Evolutionary conservation across 2,888 invertebrate species (phyloP), one percentile per base, ranked within the genome.

Genomic region (Trachelus stipa): DNA sequence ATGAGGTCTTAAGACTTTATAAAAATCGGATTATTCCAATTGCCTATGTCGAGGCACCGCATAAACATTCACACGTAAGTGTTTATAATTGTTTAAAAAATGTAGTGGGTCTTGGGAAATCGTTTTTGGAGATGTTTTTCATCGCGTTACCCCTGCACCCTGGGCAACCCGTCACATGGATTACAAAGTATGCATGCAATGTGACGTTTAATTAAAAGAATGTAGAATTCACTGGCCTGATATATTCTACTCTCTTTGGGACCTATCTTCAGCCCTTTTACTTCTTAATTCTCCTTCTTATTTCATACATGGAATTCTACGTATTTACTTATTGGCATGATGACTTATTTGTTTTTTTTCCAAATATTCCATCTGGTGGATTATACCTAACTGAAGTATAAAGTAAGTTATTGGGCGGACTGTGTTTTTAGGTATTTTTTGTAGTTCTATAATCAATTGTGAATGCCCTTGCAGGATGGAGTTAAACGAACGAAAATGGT

Each of bases 21-120:
- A 96, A 95, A 89, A 97, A 97, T 91, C 94, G 96, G 85, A 96
- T 96, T 82, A 96, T 97, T 89, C 97, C 97, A 23, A 96, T 97
- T 83, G 96, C 96, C 12, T 97, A 97, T 92, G 97, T 97, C 56
- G 97, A 98, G 92, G 96, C 96, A 56, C 95, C 95, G 82, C 94
- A 94, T 75, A 95, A 94, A 91, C 94, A 93, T 85, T 94, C 95
- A 86, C 94, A 95, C 92, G 96, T 96, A 92, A 92, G 91, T 89
- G 4, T 15, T 40, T 40, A 40, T 1, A 1, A 15, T 40, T 40
- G 6, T 23, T 23, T 2, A 4, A 23, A 56, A 56, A 56, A 6
- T 56, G 1, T 9, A 9, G 9, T 56, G 2, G 56, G 1, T 56
- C 0, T 56, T 56, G 23, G 23, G 9, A 9, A 56, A 23, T 56